Percentiles rank a stretch among this genome's conserved stretches.
Conservation (phyloP, 2,888 invertebrate genomes). For the Orthosia gracilis region DNA sequence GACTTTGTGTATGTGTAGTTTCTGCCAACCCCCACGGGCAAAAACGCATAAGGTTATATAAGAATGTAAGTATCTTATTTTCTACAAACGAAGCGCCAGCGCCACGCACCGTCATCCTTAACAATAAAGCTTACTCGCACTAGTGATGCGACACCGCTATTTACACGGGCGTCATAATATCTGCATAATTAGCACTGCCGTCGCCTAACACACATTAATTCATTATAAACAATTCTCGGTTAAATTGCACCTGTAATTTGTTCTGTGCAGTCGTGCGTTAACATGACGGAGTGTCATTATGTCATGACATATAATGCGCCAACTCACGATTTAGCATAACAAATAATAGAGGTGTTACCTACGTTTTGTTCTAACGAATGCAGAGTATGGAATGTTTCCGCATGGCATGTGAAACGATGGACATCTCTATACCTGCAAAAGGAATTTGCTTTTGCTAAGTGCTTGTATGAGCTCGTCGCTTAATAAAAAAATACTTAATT, state of each 20-base stretch:
- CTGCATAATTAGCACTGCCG: constrained; percentile 79
- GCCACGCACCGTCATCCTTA: constrained; percentile 7
- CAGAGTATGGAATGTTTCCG: constrained; percentile 68
- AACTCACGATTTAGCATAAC: constrained; percentile 85
- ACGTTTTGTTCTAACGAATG: constrained; percentile 78
- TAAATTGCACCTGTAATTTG: constrained; percentile 83
- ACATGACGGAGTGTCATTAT: constrained; percentile 79
- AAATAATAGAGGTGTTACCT: constrained; percentile 82
- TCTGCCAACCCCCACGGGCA: too few relatives aligned
- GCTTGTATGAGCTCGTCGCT: too few relatives aligned
- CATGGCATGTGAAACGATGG: constrained; percentile 39
- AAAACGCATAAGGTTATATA: too few relatives aligned
- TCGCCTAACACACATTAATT: constrained; percentile 78
- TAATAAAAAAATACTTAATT: too few relatives aligned
- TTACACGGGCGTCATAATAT: constrained; percentile 73
- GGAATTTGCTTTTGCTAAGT: background rate
- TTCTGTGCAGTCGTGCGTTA: constrained; percentile 73
- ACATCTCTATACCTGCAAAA: constrained; percentile 8
- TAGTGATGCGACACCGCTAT: constrained; percentile 58
- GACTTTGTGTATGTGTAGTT: too few relatives aligned
- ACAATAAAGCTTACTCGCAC: constrained; percentile 37
- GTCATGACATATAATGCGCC: constrained; percentile 78
- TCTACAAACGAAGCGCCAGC: constrained; percentile 46
- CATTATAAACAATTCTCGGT: constrained; percentile 82
- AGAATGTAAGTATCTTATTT: background rate